Percentiles rank a stretch among this genome's conserved stretches.
Evolutionary conservation across 2,113 vertebrate species (phyloP).

Genomic region (Lucifuga dentata): DNA sequence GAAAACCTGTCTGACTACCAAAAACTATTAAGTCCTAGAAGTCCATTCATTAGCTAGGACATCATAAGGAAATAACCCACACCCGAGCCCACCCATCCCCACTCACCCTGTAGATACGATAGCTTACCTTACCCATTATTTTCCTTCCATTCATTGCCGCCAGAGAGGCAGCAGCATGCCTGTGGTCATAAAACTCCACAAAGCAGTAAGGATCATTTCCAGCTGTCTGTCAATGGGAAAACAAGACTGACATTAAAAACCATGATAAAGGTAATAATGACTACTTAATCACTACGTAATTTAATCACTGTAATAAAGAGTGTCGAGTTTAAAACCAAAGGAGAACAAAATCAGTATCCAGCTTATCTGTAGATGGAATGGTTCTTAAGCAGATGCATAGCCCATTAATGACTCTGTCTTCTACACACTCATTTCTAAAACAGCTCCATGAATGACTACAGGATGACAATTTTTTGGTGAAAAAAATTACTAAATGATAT

Average conservation of each 20-base stretch:
- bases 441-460: too few relatives aligned
- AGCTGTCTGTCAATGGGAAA: conserved; percentile 87
- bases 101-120: conserved; percentile 87
- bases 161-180: conserved; percentile 95
- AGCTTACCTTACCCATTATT: conserved; percentile 99
- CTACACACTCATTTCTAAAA: too few relatives aligned
- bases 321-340: background rate
- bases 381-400: background rate
- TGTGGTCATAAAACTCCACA: conserved; percentile 98
- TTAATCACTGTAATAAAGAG: background rate
- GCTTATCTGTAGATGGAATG: background rate
- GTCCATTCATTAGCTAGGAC: background rate
- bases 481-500: too few relatives aligned
- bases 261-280: conserved; percentile 5
- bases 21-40: background rate
- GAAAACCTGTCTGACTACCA: background rate
- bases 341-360: background rate
- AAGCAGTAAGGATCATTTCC: conserved; percentile 99
- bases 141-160: conserved; percentile 99
- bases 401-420: too few relatives aligned
- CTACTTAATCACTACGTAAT: too few relatives aligned
- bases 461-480: too few relatives aligned
- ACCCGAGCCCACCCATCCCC: conserved; percentile 63
- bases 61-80: background rate
- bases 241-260: conserved; percentile 44